Conservation (phyloP, 2,888 invertebrate genomes). For the Mayetiola destructor region DNA sequence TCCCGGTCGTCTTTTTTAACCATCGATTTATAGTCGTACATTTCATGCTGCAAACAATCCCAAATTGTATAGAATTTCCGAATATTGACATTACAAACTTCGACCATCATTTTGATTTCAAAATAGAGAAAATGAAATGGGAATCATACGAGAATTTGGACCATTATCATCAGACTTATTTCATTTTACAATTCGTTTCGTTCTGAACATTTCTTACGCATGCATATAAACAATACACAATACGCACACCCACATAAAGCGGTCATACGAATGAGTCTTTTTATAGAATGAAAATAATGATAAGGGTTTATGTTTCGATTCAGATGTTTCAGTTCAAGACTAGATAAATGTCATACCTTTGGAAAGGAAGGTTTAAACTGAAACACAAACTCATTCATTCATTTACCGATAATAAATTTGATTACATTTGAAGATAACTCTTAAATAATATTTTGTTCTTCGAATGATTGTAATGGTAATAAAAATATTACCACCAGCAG, state of each 20-base stretch:
- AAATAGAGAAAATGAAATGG: no score
- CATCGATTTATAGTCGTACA: conserved; percentile 2
- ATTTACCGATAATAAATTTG: neutral
- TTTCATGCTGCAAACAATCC: neutral
- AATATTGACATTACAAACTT: conserved; percentile 10
- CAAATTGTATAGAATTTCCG: neutral
- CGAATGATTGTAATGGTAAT: no score
- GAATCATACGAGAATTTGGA: no score
- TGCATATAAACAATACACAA: no score
- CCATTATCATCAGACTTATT: no score
- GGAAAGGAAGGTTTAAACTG: neutral
- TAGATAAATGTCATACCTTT: neutral
- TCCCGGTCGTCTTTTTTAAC: conserved; percentile 4
- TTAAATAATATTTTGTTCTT: conserved; percentile 6
- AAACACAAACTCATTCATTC: neutral
- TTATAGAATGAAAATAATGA: conserved; percentile 7
- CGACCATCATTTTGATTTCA: no score
- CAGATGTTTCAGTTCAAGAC: conserved; percentile 3
- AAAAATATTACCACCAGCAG: neutral
- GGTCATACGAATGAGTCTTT: neutral
- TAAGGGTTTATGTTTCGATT: conserved; percentile 7
- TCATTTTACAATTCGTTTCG: no score
- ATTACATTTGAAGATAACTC: conserved; percentile 3
- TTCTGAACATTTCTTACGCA: no score
- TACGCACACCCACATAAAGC: no score